Evolutionary conservation across 2,113 vertebrate genomes (phyloP).

Genomic region (Coregonus clupeaformis): DNA sequence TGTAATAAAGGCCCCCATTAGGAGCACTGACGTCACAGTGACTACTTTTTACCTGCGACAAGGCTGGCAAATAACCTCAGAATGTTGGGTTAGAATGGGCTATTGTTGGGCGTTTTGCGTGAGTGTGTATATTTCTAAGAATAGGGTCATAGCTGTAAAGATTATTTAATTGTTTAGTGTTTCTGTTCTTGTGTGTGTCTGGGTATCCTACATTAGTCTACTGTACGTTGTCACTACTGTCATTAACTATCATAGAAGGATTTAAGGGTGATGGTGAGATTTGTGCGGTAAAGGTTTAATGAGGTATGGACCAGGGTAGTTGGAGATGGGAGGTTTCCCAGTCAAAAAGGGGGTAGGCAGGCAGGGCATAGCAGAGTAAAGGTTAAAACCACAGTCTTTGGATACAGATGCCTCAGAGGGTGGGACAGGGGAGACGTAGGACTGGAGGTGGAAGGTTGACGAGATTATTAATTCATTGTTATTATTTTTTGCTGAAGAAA

Average conservation of each 20-base stretch:
- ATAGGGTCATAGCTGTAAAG: not conserved
- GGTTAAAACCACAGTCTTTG: not conserved
- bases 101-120: not conserved
- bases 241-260: not conserved
- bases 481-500: not conserved
- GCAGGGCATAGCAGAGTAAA: not conserved
- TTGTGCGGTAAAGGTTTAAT: not conserved
- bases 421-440: not conserved
- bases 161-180: not conserved
- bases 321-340: not conserved
- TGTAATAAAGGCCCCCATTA: not conserved
- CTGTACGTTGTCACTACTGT: not conserved
- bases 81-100: not conserved
- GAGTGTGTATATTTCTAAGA: not conserved
- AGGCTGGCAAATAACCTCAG: not conserved
- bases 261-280: not conserved
- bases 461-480: conserved; percentile 4
- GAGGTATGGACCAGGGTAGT: not conserved
- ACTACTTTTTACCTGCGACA: not conserved
- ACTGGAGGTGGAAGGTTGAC: not conserved
- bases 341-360: not conserved
- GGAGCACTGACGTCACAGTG: not conserved
- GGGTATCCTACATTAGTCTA: not conserved
- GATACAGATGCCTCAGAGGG: not conserved
- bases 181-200: not conserved